Evolutionary conservation across 2,797 vertebrate species (phyloP), one percentile per base, ranked within the genome.

Genomic region (Sebastes miniatus): DNA sequence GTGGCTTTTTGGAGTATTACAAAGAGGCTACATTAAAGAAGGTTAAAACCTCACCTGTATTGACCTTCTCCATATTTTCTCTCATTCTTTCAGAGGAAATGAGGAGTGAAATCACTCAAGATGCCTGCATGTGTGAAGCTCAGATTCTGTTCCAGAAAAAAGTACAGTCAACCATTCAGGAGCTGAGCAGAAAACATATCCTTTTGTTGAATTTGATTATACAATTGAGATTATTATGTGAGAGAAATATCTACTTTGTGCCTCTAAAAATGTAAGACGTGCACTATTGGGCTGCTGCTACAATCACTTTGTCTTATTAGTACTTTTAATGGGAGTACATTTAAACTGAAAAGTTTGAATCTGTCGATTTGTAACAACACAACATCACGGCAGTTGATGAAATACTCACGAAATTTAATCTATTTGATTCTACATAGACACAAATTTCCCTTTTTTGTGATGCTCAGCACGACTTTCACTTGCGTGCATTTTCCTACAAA

Each of bases 61-160:
- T 36, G 10, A 62, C 54, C 39, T 3, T 69, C 18, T 62, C 18
- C 4, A 6, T 56, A 5, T 68, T 62, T 80, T 31, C 39, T 27
- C 18, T 79, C 5, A 2, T 68, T 82, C 14, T 92, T 93, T 79
- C 93, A 93, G 96, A 97, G 91, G 97, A 98, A 92, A 94, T 90
- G 74, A 93, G 93, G 47, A 90, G 94, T 78, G 95, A 96, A 14
- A 11, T 96, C 86, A 95, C 94, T 31, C 88, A 93, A 75, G 96
- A 98, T 3, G 93, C 96, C 29, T 99, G 98, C 91, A 97, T 97
- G 83, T 99, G 98, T 92, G 96, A 97, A 90, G 97, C 97, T 84
- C 96, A 98, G 64, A 89, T 97, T 87, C 92, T 95, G 1, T 97
- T 99, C 93, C 98, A 98, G 94, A 95, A 93, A 63, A 97, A 96